phyloP scores from a whole-genome alignment of 2,797 vertebrate genomes.

The Apogon talboti region DNA sequence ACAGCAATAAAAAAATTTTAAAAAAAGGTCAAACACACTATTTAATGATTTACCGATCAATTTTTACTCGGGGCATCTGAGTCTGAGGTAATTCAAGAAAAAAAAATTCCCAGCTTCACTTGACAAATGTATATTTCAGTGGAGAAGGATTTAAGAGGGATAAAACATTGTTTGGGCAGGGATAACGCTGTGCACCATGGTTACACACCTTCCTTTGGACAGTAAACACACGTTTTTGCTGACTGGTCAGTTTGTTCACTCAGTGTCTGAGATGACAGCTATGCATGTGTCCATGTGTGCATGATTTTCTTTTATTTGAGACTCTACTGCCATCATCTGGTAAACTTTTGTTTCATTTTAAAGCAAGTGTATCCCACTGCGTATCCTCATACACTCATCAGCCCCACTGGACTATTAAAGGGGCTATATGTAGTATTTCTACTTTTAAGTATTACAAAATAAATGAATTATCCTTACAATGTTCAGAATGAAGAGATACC shows the following conservation, averaged over 20 bases:
- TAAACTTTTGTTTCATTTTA: not conserved
- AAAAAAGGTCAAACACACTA: no score
- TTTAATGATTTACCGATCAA: no score
- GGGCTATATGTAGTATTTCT: no score
- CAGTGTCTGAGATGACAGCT: not conserved
- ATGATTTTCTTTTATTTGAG: not conserved
- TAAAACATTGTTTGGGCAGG: conserved; percentile 23
- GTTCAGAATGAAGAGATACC: no score
- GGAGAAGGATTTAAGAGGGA: not conserved
- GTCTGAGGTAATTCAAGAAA: no score
- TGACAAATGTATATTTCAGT: not conserved
- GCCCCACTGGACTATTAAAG: no score
- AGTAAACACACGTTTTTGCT: conserved; percentile 12
- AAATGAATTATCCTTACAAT: no score
- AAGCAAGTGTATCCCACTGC: not conserved
- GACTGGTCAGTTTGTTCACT: not conserved
- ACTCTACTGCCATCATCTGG: conserved; percentile 41
- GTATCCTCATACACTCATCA: not conserved
- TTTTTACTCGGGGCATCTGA: no score
- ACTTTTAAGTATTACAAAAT: no score
- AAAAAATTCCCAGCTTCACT: not conserved
- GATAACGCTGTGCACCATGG: conserved; percentile 5
- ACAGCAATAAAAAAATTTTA: no score
- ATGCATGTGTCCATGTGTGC: not conserved
- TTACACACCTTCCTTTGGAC: conserved; percentile 18